These are phyloP conservation scores for Sebastes minor DNA, from an alignment of 2,797 vertebrate species.

Conservation along the genomic window DNA sequence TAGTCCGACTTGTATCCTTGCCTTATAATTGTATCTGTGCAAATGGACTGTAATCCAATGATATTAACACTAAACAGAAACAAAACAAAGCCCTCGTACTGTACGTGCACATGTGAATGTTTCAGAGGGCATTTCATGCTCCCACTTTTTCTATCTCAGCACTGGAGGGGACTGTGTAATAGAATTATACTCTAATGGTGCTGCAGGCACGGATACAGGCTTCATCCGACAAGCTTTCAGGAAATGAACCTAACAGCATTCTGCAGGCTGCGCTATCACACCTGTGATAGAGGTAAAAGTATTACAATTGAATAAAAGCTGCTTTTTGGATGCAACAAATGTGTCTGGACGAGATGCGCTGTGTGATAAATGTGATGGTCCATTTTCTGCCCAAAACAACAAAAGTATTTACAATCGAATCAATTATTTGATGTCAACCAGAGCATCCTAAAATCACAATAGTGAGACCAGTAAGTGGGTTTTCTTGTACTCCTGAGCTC, in stretches of 20 bases:
- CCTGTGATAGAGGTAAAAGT: slow-evolving; percentile 62
- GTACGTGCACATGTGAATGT: slow-evolving; percentile 48
- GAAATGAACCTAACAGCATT: slow-evolving; percentile 66
- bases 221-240: slow-evolving; percentile 57
- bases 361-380: slow-evolving; percentile 32
- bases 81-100: slow-evolving; percentile 10
- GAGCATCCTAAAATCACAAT: slow-evolving; percentile 21
- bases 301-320: slow-evolving; percentile 56
- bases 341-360: slow-evolving; percentile 23
- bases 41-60: slow-evolving; percentile 43
- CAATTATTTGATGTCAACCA: slow-evolving; percentile 27
- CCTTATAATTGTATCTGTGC: slow-evolving; percentile 18
- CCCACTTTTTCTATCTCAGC: slow-evolving; percentile 32
- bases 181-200: slow-evolving; percentile 64
- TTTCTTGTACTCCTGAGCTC: not conserved
- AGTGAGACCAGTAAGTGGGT: not conserved
- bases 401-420: slow-evolving; percentile 22
- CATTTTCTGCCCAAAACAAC: slow-evolving; percentile 36
- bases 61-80: slow-evolving; percentile 16
- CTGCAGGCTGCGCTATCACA: slow-evolving; percentile 38
- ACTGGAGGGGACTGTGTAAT: slow-evolving; percentile 56
- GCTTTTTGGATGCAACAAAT: slow-evolving; percentile 51
- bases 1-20: slow-evolving; percentile 9
- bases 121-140: slow-evolving; percentile 48
- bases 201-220: slow-evolving; percentile 55